Evolutionary conservation across 1,140 invertebrate species (phyloP).

Genomic region (Phymorhynchus buccinoides): DNA sequence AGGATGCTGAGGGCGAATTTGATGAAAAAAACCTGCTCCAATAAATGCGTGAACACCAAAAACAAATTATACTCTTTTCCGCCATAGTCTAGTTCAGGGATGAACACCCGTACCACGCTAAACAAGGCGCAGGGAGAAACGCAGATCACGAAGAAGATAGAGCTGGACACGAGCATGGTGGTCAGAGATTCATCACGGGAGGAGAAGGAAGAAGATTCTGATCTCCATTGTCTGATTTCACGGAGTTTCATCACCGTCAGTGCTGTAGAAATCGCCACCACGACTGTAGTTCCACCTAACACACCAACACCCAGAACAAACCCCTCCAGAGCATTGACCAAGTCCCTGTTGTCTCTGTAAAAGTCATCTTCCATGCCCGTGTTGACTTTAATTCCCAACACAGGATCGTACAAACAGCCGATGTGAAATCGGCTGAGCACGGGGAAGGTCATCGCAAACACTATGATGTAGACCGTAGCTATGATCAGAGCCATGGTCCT

Average conservation of each 20-base stretch:
- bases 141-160: background rate
- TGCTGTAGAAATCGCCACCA: background rate
- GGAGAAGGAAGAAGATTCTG: background rate
- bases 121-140: background rate
- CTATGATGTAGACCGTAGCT: background rate
- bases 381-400: background rate
- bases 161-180: background rate
- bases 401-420: background rate
- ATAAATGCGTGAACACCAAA: background rate
- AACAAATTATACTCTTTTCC: background rate
- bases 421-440: background rate
- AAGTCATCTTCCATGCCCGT: background rate
- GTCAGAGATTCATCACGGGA: background rate
- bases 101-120: background rate
- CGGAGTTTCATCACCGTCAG: conserved; percentile 3
- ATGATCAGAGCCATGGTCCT: conserved; percentile 21
- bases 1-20: background rate
- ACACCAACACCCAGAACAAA: background rate
- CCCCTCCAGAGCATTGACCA: background rate
- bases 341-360: background rate
- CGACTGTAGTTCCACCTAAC: background rate
- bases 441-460: background rate
- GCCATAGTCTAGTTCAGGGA: background rate
- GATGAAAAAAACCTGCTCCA: background rate
- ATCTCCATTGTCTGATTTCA: background rate